Base-by-base conservation (phyloP, 23 tunicate genomes). In the Diplosoma virens region DNA sequence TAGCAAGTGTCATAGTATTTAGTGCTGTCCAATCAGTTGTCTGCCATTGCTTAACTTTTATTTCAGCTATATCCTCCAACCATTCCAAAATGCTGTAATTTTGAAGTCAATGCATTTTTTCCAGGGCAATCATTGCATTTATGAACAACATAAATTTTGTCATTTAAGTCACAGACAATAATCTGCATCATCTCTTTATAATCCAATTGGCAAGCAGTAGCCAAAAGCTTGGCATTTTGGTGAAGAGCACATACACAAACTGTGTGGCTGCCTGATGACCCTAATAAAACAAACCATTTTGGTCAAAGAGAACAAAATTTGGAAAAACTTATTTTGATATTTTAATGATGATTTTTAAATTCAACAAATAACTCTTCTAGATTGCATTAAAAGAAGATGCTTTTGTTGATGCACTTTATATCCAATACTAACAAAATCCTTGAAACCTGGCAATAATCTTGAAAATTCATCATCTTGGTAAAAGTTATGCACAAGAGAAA, bases 231-330 rank as follows among this genome's bases (percentile, higher is more conserved):
- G 20, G 68, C 48, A 35, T 67, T 67, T 67, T 67, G 74, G 26
- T 67, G 74, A 25, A 67, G 50, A 36, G 74, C 74, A 11, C 52
- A 67, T 34, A 67, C 74, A 36, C 74, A 67, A 67, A 67, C 34
- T 58, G 81, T 35, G 60, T 76, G 81, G 32, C 65, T 76, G 30
- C 81, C 81, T 25, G 81, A 58, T 11, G 68, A 58, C 21, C 81
- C 81, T n/a, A 29, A 26, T 59, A 76, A 35, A 16, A 67, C 74
- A 21, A 50, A 36, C 50, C 74, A 67, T 26, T 67, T 63, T 27
- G 52, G 52, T 52, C 52, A 21, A 7, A 76, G 61, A 14, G 74
- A 67, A 25, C 74, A 34, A 67, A 67, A 36, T 35, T 67, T 67
- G 50, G 74, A 67, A 11, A 74, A 50, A 18, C 71, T 47, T 3